A percentile compares a stretch with the other conserved stretches of the same genome.
Evolutionary conservation across 2,113 vertebrate genomes (phyloP).

Genomic region (Brevimyrus niger): DNA sequence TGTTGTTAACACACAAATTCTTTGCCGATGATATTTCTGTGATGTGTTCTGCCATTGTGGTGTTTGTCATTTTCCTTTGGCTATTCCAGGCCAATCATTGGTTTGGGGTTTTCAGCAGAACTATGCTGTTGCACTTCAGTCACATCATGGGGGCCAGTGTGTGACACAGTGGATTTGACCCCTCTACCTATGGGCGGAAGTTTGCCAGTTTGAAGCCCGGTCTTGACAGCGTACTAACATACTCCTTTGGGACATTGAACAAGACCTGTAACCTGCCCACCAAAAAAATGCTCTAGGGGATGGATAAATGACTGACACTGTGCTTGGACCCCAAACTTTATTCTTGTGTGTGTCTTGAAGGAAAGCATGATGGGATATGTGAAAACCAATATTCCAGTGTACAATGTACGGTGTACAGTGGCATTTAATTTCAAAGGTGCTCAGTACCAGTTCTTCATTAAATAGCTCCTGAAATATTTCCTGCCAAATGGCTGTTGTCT

Average conservation of each 20-base stretch:
- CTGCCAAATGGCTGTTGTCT: not conserved
- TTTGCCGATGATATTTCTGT: not conserved
- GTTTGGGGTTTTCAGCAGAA: not conserved
- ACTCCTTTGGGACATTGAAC: not conserved
- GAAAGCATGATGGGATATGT: not conserved
- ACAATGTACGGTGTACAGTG: not conserved
- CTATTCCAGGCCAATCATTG: not conserved
- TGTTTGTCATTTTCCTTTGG: not conserved
- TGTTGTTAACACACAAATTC: not conserved
- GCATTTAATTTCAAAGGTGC: not conserved
- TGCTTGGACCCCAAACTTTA: not conserved
- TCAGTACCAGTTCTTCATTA: not conserved
- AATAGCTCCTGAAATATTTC: not conserved
- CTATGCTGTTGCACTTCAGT: not conserved
- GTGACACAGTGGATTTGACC: not conserved
- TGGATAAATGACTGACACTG: not conserved
- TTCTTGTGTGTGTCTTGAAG: not conserved
- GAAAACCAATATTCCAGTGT: not conserved
- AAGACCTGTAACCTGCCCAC: not conserved
- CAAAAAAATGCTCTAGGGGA: not conserved
- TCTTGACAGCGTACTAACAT: not conserved
- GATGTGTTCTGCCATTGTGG: not conserved
- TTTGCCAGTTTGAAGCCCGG: not conserved
- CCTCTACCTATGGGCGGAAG: not conserved
- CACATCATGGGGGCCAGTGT: not conserved